Conservation (phyloP, 1,140 invertebrate genomes). For the Ceratosolen fusciceps region DNA sequence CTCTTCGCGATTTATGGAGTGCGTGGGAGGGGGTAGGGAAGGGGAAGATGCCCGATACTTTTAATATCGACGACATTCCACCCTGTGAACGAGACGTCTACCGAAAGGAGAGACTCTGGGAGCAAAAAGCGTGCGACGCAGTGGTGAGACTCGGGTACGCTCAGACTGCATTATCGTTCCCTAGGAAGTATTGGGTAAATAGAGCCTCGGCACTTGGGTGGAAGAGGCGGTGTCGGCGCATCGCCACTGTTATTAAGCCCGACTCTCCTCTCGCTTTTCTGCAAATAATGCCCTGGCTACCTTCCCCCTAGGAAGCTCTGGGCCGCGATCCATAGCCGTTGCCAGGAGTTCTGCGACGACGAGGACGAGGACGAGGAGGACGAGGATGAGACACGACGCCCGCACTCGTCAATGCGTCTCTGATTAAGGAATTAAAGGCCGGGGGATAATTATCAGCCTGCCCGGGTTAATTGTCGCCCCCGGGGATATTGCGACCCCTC, state of each 20-base stretch:
- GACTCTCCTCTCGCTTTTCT: conserved; percentile 11
- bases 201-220: neutral
- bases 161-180: conserved; percentile 27
- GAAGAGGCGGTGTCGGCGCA: conserved; percentile 14
- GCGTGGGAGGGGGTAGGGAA: too few species aligned
- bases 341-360: neutral
- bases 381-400: conserved; percentile 12
- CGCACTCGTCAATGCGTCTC: conserved; percentile 38
- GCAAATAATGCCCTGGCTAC: conserved; percentile 8
- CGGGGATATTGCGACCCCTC: conserved; percentile 23
- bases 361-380: neutral
- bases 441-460: conserved; percentile 44
- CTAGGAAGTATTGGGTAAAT: conserved; percentile 35
- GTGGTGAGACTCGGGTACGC: neutral
- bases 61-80: too few species aligned
- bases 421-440: conserved; percentile 49
- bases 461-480: conserved; percentile 47
- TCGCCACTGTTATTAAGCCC: conserved; percentile 27
- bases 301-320: neutral
- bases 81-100: neutral
- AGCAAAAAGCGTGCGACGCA: conserved; percentile 20
- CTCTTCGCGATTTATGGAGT: too few species aligned
- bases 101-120: neutral
- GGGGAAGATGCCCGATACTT: too few species aligned
- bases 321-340: neutral